Percentiles rank a stretch among this genome's conserved stretches.
Conservation (phyloP, 2,113 vertebrate species). For the Nannospalax galili region DNA sequence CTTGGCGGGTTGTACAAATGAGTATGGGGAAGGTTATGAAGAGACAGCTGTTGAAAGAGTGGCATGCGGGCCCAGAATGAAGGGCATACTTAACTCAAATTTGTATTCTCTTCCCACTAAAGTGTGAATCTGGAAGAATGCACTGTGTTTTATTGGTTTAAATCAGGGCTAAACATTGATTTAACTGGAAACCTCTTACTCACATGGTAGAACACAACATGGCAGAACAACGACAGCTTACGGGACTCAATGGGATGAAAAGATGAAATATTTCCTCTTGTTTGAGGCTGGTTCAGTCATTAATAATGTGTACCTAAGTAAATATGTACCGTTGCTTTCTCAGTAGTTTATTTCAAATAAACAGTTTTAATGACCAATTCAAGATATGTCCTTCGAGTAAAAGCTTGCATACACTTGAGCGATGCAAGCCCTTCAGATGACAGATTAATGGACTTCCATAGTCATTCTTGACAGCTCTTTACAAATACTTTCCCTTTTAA, state of each 20-base stretch:
- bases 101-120: background rate
- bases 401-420: background rate
- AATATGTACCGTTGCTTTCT: slow-evolving; percentile 1
- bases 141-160: background rate
- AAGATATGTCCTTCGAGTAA: background rate
- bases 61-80: too few relatives aligned
- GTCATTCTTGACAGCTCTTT: background rate
- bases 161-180: background rate
- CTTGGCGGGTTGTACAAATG: background rate
- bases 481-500: background rate
- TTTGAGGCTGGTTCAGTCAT: background rate
- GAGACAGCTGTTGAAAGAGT: background rate
- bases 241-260: slow-evolving; percentile 32
- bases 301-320: slow-evolving; percentile 34
- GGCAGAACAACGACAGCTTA: too few relatives aligned
- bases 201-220: background rate
- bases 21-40: background rate
- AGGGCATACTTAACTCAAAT: too few relatives aligned
- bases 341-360: slow-evolving; percentile 44
- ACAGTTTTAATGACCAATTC: background rate
- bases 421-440: background rate
- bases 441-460: background rate
- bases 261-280: slow-evolving; percentile 11
- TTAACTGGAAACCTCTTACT: slow-evolving; percentile 42
- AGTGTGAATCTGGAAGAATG: background rate